phyloP scores from a whole-genome alignment of 2,888 invertebrate genomes.

The Mimumesa dahlbomi region DNA sequence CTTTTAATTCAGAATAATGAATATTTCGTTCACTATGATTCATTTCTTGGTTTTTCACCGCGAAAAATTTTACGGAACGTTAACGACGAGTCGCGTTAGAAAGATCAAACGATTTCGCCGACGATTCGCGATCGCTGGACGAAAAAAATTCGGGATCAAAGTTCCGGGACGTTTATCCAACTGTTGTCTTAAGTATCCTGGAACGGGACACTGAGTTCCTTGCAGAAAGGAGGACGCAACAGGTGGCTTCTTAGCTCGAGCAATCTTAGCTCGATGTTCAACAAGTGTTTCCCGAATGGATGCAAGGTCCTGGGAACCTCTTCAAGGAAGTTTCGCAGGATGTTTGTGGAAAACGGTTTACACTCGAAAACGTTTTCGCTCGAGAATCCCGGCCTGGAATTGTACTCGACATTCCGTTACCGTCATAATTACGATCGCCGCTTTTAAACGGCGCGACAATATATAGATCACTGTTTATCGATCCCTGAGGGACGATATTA shows the following conservation, averaged over 20 bases:
- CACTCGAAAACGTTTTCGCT: no score
- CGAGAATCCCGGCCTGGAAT: no score
- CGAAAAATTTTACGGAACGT: no score
- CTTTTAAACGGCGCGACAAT: no score
- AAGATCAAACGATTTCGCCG: neutral
- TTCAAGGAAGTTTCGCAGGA: conserved; percentile 40
- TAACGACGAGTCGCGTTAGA: neutral
- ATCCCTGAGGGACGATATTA: no score
- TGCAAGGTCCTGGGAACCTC: conserved; percentile 43
- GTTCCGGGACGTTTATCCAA: conserved; percentile 31
- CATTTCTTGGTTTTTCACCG: no score
- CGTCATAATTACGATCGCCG: no score
- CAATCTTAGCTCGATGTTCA: conserved; percentile 77
- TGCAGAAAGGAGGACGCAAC: conserved; percentile 72
- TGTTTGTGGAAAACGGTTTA: no score
- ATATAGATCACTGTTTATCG: no score
- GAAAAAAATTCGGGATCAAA: conserved; percentile 8
- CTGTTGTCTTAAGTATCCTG: conserved; percentile 63
- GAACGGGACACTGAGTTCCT: conserved; percentile 65
- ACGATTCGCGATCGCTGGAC: neutral
- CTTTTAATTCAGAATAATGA: no score
- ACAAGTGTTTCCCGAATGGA: conserved; percentile 75
- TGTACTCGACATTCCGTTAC: no score
- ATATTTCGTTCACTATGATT: no score
- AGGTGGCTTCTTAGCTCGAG: conserved; percentile 79